A percentile compares a stretch with the other conserved stretches of the same genome.
phyloP scores from a whole-genome alignment of 1,140 invertebrate species.

The Thereuonema tuberculata region DNA sequence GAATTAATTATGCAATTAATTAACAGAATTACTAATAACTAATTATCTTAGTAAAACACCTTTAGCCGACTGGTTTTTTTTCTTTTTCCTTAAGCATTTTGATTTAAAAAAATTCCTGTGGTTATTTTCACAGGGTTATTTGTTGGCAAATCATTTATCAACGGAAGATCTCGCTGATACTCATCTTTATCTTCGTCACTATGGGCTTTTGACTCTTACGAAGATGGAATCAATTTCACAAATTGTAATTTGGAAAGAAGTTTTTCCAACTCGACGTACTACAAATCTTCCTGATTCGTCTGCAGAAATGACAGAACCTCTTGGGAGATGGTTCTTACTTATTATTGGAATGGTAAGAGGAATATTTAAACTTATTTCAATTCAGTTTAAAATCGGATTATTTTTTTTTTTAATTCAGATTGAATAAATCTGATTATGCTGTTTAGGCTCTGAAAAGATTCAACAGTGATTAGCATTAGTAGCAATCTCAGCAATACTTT shows the following conservation, averaged over 20 bases:
- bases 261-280: constrained; percentile 26
- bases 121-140: constrained; percentile 27
- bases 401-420: too few species aligned
- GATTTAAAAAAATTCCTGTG: too few species aligned
- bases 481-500: too few species aligned
- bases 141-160: constrained; percentile 30
- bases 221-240: constrained; percentile 25
- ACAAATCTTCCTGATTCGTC: constrained; percentile 16
- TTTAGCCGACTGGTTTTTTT: too few species aligned
- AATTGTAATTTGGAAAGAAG: constrained; percentile 30
- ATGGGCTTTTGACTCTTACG: constrained; percentile 28
- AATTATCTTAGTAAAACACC: too few species aligned
- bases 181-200: constrained; percentile 25
- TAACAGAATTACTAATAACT: too few species aligned
- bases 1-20: too few species aligned
- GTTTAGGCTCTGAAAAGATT: too few species aligned
- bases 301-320: constrained; percentile 24
- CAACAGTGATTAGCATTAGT: too few species aligned
- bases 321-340: constrained; percentile 28
- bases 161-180: constrained; percentile 27
- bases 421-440: too few species aligned
- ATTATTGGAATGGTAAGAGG: constrained; percentile 33
- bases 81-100: too few species aligned
- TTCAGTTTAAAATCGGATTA: not conserved
- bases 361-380: not conserved